Base-by-base conservation (phyloP, 2,797 vertebrate species). In the Amazonetta brasiliensis region DNA sequence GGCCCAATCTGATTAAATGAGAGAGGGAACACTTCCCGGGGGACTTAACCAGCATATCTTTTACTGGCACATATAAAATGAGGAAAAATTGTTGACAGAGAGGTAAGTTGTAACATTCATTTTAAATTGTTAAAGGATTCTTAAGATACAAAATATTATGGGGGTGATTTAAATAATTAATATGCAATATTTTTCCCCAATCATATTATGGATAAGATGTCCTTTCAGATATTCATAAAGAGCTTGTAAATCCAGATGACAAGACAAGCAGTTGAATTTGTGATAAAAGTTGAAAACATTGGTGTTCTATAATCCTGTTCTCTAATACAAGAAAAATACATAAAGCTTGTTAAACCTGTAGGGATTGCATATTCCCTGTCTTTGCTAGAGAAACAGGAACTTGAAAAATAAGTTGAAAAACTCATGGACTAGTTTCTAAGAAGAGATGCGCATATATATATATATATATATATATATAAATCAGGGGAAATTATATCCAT, bases 281-380 rank as follows among this genome's bases (percentile, higher is more conserved):
- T 62, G 48, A 25, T 85, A 71, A 74, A 93, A 92, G 44, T 43
- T 75, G 37, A 85, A 84, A 94, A 87, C 68, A 31, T 37, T 58
- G 28, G 44, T 74, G 25, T 35, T 68, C 28, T 43, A 5, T 85
- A 93, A 93, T 85, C 84, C 72, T 83, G 35, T 87, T 87, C 39
- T 64, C 52, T 95, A 74, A 93, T 67, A 84, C n/a, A 54, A 87
- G 84, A 71, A 85, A 93, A 83, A 87, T 63, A 71, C 19, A 43
- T 67, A 89, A 95, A 89, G 60, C 75, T 92, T 60, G 23, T 91
- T 87, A 92, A 93, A 35, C n/a, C 69, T 91, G 28, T 17, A 87
- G 78, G 54, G 64, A 48, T 41, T 83, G 12, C 33, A 50, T 83
- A 74, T 80, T 80, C 59, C 68, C 80, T 74, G 30, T 63, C 31